Evolutionary conservation across 2,888 invertebrate genomes (phyloP).

Genomic region (Amiota communis): DNA sequence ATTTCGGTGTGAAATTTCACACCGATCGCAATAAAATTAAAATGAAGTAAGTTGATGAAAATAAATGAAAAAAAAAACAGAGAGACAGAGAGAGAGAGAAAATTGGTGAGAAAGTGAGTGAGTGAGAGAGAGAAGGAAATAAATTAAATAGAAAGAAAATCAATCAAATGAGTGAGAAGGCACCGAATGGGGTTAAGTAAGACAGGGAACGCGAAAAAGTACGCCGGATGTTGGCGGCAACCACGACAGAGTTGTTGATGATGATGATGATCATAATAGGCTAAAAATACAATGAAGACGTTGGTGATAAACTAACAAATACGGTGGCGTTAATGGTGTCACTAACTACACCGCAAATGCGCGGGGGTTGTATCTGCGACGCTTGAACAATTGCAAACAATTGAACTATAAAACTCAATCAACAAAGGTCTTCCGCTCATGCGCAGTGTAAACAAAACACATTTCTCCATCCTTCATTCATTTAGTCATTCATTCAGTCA

Average conservation of each 20-base stretch:
- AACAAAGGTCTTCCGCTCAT: constrained; percentile 57
- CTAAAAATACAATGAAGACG: constrained; percentile 27
- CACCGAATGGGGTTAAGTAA: constrained; percentile 17
- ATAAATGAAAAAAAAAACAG: constrained; percentile 49
- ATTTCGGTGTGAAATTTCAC: constrained; percentile 73
- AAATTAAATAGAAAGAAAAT: constrained; percentile 34
- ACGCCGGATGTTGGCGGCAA: constrained; percentile 57
- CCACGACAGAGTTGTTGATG: constrained; percentile 30
- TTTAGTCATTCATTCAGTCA: too few relatives aligned
- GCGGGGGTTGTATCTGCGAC: constrained; percentile 43
- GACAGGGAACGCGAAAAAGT: not conserved
- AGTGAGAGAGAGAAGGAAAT: constrained; percentile 46
- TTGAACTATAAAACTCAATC: constrained; percentile 48
- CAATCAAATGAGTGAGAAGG: constrained; percentile 34
- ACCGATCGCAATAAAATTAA: constrained; percentile 67
- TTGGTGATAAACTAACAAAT: not conserved
- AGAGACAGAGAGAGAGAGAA: constrained; percentile 39
- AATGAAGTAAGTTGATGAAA: constrained; percentile 26
- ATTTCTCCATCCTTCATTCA: too few relatives aligned
- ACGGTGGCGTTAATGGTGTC: constrained; percentile 64
- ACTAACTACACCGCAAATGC: constrained; percentile 60
- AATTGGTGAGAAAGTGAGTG: constrained; percentile 37
- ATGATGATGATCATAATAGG: not conserved
- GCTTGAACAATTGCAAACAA: constrained; percentile 38
- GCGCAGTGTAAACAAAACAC: constrained; percentile 32